A percentile compares a stretch with the other conserved stretches of the same genome.
Evolutionary conservation across 2,797 vertebrate genomes (phyloP).

Genomic region (Lithobates sylvaticus): DNA sequence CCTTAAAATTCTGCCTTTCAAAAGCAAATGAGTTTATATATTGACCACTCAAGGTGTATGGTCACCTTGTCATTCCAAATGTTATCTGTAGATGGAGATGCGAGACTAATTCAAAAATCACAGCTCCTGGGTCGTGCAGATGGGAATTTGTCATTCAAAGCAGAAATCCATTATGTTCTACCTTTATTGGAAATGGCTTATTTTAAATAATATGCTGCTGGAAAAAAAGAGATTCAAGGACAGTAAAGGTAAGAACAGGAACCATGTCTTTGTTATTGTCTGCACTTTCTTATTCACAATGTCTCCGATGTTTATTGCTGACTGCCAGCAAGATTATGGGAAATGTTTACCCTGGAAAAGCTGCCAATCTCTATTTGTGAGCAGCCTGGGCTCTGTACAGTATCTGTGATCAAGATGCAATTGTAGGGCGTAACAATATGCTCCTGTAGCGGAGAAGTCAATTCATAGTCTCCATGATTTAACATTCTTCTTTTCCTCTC

Average conservation of each 20-base stretch:
- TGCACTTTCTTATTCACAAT: constrained; percentile 30
- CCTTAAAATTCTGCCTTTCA: no score
- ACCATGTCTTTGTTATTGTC: constrained; percentile 29
- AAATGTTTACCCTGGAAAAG: constrained; percentile 37
- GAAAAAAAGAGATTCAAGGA: constrained; percentile 21
- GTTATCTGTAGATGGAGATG: not conserved
- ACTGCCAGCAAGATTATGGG: constrained; percentile 40
- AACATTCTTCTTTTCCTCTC: constrained; percentile 24
- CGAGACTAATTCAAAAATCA: not conserved
- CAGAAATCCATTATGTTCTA: not conserved
- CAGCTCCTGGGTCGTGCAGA: not conserved
- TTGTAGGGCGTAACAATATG: constrained; percentile 34
- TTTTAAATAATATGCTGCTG: constrained; percentile 2
- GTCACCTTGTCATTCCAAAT: not conserved
- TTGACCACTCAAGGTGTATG: no score
- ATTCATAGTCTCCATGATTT: constrained; percentile 22
- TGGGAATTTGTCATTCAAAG: not conserved
- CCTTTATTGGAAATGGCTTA: not conserved
- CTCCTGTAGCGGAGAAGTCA: constrained; percentile 18
- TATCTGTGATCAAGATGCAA: constrained; percentile 37
- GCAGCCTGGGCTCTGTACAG: constrained; percentile 18
- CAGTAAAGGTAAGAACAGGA: not conserved
- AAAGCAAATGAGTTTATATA: not conserved
- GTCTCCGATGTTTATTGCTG: constrained; percentile 34
- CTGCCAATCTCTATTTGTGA: constrained; percentile 52